A percentile compares a stretch with the other conserved stretches of the same genome.
Evolutionary conservation across 2,113 vertebrate species (phyloP).

Genomic region (Caloenas nicobarica): DNA sequence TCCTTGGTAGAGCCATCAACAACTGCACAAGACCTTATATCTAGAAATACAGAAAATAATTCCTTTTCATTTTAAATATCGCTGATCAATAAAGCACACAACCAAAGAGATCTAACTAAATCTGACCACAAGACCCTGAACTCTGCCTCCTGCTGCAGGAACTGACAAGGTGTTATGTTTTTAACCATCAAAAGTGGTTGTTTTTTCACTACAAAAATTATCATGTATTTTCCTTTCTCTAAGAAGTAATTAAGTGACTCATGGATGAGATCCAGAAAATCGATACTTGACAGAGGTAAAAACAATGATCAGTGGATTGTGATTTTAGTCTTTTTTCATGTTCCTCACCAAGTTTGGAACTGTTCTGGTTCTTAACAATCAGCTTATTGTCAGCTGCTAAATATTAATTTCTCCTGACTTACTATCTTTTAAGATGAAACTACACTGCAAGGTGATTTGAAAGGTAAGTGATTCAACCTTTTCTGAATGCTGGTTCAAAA

Average conservation of each 20-base stretch:
- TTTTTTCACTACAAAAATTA: slow-evolving; percentile 39
- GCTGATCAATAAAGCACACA: neutral
- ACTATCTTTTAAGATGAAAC: slow-evolving; percentile 8
- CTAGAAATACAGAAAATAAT: neutral
- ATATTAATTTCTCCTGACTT: slow-evolving; percentile 38
- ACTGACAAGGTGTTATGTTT: neutral
- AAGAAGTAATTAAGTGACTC: slow-evolving; percentile 64
- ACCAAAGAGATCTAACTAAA: neutral
- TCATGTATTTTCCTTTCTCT: slow-evolving; percentile 33
- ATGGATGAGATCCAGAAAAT: slow-evolving; percentile 55
- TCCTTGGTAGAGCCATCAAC: neutral
- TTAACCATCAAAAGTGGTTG: neutral
- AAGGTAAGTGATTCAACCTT: neutral
- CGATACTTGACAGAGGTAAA: slow-evolving; percentile 60
- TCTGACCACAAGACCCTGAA: rapidly evolving
- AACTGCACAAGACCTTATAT: neutral
- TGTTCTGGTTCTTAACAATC: slow-evolving; percentile 19
- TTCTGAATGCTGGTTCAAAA: neutral
- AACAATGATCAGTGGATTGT: slow-evolving; percentile 30
- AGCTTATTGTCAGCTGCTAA: slow-evolving; percentile 25
- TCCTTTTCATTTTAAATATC: neutral
- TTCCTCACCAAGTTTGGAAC: neutral
- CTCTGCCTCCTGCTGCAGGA: neutral
- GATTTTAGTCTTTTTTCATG: neutral
- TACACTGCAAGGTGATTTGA: neutral